Conservation (phyloP, 2,888 invertebrate species). For the Eilema caniola region DNA sequence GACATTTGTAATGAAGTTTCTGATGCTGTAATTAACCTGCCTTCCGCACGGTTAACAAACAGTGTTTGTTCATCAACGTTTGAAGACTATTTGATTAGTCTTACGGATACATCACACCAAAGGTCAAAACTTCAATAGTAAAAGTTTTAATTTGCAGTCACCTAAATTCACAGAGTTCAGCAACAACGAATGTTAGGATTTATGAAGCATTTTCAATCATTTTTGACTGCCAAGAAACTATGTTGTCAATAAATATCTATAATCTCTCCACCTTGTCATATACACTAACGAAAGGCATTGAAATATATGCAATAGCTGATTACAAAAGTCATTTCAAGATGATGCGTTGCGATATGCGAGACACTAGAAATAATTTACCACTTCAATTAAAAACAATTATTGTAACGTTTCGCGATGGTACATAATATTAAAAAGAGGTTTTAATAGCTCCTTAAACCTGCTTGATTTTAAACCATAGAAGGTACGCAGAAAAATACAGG, state of each 20-base stretch:
- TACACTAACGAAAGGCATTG: background rate
- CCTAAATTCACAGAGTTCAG: slow-evolving; percentile 21
- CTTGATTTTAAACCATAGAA: too few species aligned
- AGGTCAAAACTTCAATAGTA: slow-evolving; percentile 32
- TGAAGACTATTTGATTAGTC: slow-evolving; percentile 25
- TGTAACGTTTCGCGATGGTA: background rate
- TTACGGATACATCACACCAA: slow-evolving; percentile 22
- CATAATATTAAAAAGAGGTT: background rate
- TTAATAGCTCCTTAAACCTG: too few species aligned
- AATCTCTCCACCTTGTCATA: background rate
- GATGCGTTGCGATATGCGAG: background rate
- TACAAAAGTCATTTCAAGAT: slow-evolving; percentile 2
- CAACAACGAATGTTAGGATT: slow-evolving; percentile 24
- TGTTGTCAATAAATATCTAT: background rate
- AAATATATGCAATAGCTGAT: slow-evolving; percentile 4
- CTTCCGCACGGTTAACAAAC: slow-evolving; percentile 54
- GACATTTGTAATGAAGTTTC: slow-evolving; percentile 66
- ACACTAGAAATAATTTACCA: slow-evolving; percentile 7
- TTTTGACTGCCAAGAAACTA: slow-evolving; percentile 1
- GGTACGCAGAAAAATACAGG: too few species aligned
- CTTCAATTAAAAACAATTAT: background rate
- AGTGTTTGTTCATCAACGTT: slow-evolving; percentile 38
- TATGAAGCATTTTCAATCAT: background rate
- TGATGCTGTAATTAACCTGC: slow-evolving; percentile 50
- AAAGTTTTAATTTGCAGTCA: slow-evolving; percentile 37